phyloP scores from a whole-genome alignment of 2,113 vertebrate genomes.

The Phoxinus phoxinus region DNA sequence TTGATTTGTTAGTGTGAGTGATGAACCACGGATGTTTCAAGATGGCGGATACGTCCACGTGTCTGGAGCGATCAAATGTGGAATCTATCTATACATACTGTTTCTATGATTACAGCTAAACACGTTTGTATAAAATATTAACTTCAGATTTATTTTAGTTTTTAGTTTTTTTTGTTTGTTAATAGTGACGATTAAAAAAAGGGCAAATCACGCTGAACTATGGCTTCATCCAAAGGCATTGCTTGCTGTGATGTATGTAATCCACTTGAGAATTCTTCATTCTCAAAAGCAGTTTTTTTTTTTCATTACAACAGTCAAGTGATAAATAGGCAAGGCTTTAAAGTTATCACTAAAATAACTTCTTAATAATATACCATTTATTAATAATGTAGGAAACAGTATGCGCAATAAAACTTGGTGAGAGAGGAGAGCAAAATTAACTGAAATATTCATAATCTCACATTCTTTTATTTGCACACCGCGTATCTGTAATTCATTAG shows the following conservation, averaged over 20 bases:
- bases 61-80: too few species aligned
- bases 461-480: conserved; percentile 70
- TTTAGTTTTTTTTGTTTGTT: not conserved
- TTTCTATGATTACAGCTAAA: too few species aligned
- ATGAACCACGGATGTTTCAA: too few species aligned
- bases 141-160: not conserved
- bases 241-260: conserved; percentile 3
- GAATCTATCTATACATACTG: too few species aligned
- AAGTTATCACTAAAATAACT: conserved; percentile 40
- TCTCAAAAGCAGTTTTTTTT: not conserved
- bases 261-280: not conserved
- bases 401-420: conserved; percentile 67
- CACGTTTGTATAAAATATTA: not conserved
- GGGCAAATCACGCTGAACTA: not conserved
- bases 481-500: conserved; percentile 72
- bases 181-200: not conserved
- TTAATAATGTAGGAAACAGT: conserved; percentile 21
- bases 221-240: not conserved
- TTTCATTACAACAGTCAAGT: conserved; percentile 8
- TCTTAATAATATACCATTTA: conserved; percentile 1
- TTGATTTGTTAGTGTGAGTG: too few species aligned
- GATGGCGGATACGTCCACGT: too few species aligned
- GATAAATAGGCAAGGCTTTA: conserved; percentile 16
- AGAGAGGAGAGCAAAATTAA: conserved; percentile 70
- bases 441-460: conserved; percentile 80